Conservation (phyloP, 2,888 invertebrate genomes). For the Anaspis maculata region DNA sequence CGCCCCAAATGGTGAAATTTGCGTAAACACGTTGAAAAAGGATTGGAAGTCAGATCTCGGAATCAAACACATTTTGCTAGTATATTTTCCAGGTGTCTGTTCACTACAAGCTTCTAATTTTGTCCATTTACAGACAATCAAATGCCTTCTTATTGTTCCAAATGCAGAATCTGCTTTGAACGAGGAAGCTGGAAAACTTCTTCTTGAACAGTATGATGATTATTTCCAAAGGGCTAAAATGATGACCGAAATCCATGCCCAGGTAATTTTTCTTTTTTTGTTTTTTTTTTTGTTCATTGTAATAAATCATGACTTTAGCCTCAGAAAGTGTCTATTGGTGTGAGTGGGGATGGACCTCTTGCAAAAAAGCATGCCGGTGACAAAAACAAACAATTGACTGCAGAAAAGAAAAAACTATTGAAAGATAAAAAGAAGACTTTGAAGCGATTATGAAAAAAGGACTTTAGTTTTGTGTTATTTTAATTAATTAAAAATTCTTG, state of each 20-base stretch:
- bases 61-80: conserved; percentile 86
- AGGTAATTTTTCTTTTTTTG: too few relatives aligned
- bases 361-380: conserved; percentile 82
- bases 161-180: conserved; percentile 96
- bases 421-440: conserved; percentile 81
- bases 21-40: conserved; percentile 91
- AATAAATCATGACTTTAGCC: too few relatives aligned
- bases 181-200: conserved; percentile 90
- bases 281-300: too few relatives aligned
- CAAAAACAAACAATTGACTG: conserved; percentile 55
- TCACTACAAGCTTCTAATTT: conserved; percentile 4
- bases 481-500: conserved; percentile 6
- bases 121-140: conserved; percentile 61
- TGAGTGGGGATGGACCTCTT: conserved; percentile 55
- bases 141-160: conserved; percentile 93
- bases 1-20: conserved; percentile 87
- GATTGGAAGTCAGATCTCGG: conserved; percentile 96
- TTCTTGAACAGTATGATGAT: conserved; percentile 87
- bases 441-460: conserved; percentile 77
- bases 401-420: conserved; percentile 64
- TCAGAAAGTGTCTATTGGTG: conserved; percentile 45
- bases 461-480: conserved; percentile 12
- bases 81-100: conserved; percentile 35
- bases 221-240: conserved; percentile 82
- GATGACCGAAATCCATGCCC: conserved; percentile 88